A percentile compares a stretch with the other conserved stretches of the same genome.
Evolutionary conservation across 2,113 vertebrate species (phyloP).

Genomic region (Brachypodius melanocephalos): DNA sequence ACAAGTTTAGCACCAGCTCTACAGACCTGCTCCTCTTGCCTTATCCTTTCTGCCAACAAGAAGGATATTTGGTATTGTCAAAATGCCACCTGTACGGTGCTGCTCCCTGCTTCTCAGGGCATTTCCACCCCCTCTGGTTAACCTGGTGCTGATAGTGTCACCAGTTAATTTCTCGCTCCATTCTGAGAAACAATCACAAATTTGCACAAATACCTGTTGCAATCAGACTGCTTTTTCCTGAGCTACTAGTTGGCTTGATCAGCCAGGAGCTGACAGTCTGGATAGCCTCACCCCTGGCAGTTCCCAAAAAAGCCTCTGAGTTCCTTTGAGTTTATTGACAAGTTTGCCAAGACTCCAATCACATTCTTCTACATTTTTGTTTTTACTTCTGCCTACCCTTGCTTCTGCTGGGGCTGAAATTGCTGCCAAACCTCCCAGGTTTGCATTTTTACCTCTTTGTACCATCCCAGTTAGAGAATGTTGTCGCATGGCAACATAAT

Average conservation of each 20-base stretch:
- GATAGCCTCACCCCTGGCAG: not conserved
- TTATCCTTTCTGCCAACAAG: not conserved
- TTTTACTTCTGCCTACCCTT: not conserved
- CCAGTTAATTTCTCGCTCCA: not conserved
- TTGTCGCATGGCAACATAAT: not conserved
- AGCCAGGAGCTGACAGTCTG: not conserved
- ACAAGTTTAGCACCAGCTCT: not conserved
- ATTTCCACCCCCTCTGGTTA: not conserved
- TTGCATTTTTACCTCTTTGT: not conserved
- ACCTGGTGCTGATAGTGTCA: not conserved
- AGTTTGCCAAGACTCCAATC: not conserved
- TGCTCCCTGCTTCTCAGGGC: rapidly evolving
- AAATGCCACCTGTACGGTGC: not conserved
- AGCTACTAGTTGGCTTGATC: not conserved
- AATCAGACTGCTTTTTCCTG: not conserved
- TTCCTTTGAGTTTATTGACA: not conserved
- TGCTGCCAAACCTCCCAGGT: constrained; percentile 1
- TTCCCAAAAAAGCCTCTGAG: not conserved
- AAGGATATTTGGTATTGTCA: not conserved
- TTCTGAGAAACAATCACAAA: not conserved
- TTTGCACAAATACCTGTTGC: not conserved
- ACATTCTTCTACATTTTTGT: not conserved
- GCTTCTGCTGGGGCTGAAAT: not conserved
- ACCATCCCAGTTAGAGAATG: not conserved
- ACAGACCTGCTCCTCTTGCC: not conserved